Percentiles rank a stretch among this genome's conserved stretches.
These are phyloP conservation scores for Cheracebus regulus DNA, from an alignment of 2,797 vertebrate genomes.

Conservation along the genomic window DNA sequence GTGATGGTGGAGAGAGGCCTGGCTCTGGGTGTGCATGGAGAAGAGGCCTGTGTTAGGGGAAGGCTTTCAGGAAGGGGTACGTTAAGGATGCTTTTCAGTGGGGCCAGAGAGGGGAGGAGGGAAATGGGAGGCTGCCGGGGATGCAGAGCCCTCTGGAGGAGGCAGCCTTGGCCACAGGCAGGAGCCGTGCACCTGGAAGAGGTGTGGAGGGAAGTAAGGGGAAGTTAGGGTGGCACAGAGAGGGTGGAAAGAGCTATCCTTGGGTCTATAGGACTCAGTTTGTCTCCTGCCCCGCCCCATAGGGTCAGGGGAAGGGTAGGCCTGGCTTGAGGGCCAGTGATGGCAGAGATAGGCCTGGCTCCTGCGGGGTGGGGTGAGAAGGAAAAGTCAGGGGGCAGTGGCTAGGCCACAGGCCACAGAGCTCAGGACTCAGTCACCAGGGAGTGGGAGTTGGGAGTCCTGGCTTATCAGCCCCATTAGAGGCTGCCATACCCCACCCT, in stretches of 20 bases:
- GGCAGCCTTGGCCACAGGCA: background rate
- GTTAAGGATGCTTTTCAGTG: background rate
- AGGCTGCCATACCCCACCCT: background rate
- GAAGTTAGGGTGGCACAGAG: background rate
- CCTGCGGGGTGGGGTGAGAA: background rate
- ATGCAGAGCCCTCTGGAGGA: background rate
- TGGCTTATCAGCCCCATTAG: conserved; percentile 63
- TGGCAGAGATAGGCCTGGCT: background rate
- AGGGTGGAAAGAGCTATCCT: background rate
- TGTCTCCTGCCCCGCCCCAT: background rate
- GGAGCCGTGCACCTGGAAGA: background rate
- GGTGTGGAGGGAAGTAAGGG: background rate
- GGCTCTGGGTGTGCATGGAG: background rate
- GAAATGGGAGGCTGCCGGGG: background rate
- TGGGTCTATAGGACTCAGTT: background rate
- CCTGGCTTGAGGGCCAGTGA: background rate
- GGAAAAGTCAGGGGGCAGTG: background rate
- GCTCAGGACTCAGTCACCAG: background rate
- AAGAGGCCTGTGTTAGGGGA: background rate
- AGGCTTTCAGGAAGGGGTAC: background rate
- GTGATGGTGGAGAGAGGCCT: background rate
- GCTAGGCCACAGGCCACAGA: background rate
- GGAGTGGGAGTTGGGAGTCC: background rate
- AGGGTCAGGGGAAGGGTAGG: background rate
- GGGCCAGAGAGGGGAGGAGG: background rate